Base-by-base conservation (phyloP, 2,113 vertebrate genomes). In the Naja naja region DNA sequence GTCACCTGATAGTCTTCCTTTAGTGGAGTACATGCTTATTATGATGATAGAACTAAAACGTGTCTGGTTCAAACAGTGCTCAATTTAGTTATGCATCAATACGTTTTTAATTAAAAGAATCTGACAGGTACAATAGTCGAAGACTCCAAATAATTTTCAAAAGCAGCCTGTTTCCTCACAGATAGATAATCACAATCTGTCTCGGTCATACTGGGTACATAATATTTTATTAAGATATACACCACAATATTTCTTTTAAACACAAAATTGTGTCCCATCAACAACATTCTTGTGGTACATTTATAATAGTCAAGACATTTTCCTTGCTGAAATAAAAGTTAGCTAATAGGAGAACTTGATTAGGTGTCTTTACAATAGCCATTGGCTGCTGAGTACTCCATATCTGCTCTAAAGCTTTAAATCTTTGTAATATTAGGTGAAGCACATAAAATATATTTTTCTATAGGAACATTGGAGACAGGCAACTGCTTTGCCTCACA, bases 81-180 rank as follows among this genome's bases (percentile, higher is more conserved):
- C 95, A 96, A 27, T 95, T 97, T 97, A 96, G 97, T 96, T 96
- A 97, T 95, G 96, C 98, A 96, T 97, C 96, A 96, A 97, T 97
- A 97, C 95, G 54, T 96, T 98, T 98, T 97, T 98, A 98, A 98
- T 98, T 98, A 97, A 98, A 97, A 97, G 92, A 94, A 55, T 96
- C 20, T 98, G 97, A 97, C 97, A 97, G 96, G 97, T 96, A 97
- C 96, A 97, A 96, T 95, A 93, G 97, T 94, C 91, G 93, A 97
- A 92, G 30, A 92, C 88, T 95, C 94, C 95, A 97, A 97, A 97
- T 97, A 96, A 97, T 97, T 97, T 97, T 95, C 96, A 91, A 90
- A 96, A 96, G 96, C 95, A 95, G 96, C 93, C 94, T 0, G 0
- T 96, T 97, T 95, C 90, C 90, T 97, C 94, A 81, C 92, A 96